Base-by-base conservation (phyloP, 35 echinoderm and acorn worm species). In the Apostichopus japonicus region DNA sequence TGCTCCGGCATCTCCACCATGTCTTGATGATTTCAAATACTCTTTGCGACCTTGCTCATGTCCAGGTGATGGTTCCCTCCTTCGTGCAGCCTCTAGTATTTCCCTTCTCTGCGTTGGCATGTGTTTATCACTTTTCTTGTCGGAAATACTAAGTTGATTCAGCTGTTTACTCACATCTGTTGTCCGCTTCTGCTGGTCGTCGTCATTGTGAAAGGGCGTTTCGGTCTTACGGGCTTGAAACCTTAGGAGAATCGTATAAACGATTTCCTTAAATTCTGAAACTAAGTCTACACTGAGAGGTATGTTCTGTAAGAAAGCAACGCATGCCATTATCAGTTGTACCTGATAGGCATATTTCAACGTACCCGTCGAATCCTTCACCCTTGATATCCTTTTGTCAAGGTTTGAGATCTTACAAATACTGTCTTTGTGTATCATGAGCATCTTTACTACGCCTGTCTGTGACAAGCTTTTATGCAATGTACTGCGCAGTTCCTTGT, bases 241-340 rank as follows among this genome's bases (percentile, higher is more conserved):
- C 19, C 8, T 56, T 22, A 21, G 56, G 4, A 84, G 53, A 22
- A 57, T 84, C n/a, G 24, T 33, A 72, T 21, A 72, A 3, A 16
- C 57, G 14, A 53, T 33, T 21, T 89, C 86, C 5, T 22, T 89
- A 63, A 89, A 89, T 16, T 89, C 86, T 72, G 61, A 23, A 25
- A 89, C 51, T 67, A 51, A 53, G 8, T 72, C 17, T 6, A 1
- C 13, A 27, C 19, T 72, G 10, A 89, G 59, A 23, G 86, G 86
- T 16, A 89, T 89, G 63, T 89, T 89, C 61, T 33, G 8, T 17
- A 89, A 72, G 22, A 89, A 89, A 33, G 62, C 63, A 53, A 6
- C 59, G 53, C 86, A 89, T 2, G 61, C 86, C 57, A 65, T 19
- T 19, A 89, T 72, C 19, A 89, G 59, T 25, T 89, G 63, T 4